A percentile compares a stretch with the other conserved stretches of the same genome.
Conservation (phyloP, 2,888 invertebrate species). For the Tholera decimalis region DNA sequence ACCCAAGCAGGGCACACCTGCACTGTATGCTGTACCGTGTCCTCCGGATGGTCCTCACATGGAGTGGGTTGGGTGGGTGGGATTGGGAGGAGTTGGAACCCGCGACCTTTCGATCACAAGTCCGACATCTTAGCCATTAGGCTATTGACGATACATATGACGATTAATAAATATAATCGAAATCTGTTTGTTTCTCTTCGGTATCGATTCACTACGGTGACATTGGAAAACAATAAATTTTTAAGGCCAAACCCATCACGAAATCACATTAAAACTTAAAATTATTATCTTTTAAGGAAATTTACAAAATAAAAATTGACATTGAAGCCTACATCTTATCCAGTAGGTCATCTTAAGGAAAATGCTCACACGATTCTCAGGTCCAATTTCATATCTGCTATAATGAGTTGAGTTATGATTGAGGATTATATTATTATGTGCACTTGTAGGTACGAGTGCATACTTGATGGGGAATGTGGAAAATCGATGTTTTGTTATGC, state of each 20-base stretch:
- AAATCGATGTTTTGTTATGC: conserved; percentile 7
- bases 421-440: neutral
- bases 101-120: too few species aligned
- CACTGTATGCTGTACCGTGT: too few species aligned
- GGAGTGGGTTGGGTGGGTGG: too few species aligned
- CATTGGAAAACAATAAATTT: neutral
- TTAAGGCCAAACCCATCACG: neutral
- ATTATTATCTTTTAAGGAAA: conserved; percentile 36
- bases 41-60: too few species aligned
- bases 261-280: conserved; percentile 2
- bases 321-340: conserved; percentile 36
- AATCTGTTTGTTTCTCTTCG: too few species aligned
- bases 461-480: conserved; percentile 8
- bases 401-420: conserved; percentile 2
- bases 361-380: neutral
- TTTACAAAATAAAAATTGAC: conserved; percentile 35
- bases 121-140: too few species aligned
- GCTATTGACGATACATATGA: too few species aligned
- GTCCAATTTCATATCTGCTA: neutral
- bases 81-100: too few species aligned
- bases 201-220: too few species aligned
- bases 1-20: too few species aligned
- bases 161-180: too few species aligned
- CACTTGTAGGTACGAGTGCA: neutral
- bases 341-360: conserved; percentile 49